Evolutionary conservation across 2,888 invertebrate genomes (phyloP), one percentile per base, ranked within the genome.

Genomic region (Euplagia quadripunctaria): DNA sequence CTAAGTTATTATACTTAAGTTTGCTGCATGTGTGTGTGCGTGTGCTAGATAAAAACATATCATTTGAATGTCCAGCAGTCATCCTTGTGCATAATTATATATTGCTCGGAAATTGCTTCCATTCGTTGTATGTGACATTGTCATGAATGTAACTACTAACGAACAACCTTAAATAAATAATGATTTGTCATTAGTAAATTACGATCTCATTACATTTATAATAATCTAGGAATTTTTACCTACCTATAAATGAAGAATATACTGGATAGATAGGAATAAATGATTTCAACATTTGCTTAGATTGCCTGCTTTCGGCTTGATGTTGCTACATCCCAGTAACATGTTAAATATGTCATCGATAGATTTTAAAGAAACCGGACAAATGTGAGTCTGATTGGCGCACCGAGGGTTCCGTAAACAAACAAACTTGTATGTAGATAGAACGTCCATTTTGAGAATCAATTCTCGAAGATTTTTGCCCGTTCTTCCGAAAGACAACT

Each of bases 1-100:
- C 55, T n/a, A 64, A 72, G 67, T 72, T 68, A 82, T 72, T 68
- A 77, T 46, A 68, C 63, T 63, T 64, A 69, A n/a, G 67, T 61
- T 31, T 58, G 64, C 64, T n/a, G 68, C 46, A 6, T 75, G 31
- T 76, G 79, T 79, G 77, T 78, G 84, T 77, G 80, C 75, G 78
- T 70, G 71, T 68, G 76, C 79, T 80, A 82, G 83, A 79, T 87
- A 87, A 85, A 87, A 89, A 87, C 83, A 80, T 87, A 85, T 85
- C 85, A 88, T 88, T 88, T 85, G 86, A 87, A 89, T 85, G 83
- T 80, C 79, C 82, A 80, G 71, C 81, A 74, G 82, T 82, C 81
- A 83, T 84, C 78, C 79, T 85, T 81, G 81, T 76, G 85, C 86
- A 86, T 86, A 85, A 85, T 84, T 86, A 82, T 79, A 77, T 77